Conservation (phyloP, 2,113 vertebrate genomes). For the Galbula dea region DNA sequence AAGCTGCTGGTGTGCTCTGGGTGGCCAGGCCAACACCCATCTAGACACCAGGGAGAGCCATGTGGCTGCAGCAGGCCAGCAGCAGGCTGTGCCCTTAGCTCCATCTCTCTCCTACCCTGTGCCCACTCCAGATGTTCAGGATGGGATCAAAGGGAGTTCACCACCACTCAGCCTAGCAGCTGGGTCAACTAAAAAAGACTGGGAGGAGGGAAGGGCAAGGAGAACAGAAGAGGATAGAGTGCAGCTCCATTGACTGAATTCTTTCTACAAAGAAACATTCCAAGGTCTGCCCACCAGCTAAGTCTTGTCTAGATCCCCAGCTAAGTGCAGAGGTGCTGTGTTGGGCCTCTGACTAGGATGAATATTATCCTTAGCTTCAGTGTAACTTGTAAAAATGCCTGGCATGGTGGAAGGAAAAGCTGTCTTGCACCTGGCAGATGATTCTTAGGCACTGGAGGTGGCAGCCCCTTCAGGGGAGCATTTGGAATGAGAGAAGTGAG, state of each 20-base stretch:
- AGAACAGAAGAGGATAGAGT: neutral
- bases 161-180: neutral
- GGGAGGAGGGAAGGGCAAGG: neutral
- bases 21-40: neutral
- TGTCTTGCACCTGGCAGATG: neutral
- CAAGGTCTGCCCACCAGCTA: neutral
- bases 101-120: neutral
- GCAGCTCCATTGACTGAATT: neutral
- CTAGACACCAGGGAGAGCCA: neutral
- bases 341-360: neutral
- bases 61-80: neutral
- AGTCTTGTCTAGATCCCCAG: neutral
- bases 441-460: neutral
- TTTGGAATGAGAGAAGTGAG: neutral
- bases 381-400: neutral
- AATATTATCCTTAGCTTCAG: neutral
- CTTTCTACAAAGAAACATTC: neutral
- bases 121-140: neutral
- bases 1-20: neutral
- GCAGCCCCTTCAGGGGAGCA: neutral
- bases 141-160: neutral
- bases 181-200: neutral
- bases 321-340: neutral
- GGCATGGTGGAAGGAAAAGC: neutral
- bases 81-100: neutral